Base-by-base conservation (phyloP, 2,888 invertebrate species). In the Pollenia angustigena region DNA sequence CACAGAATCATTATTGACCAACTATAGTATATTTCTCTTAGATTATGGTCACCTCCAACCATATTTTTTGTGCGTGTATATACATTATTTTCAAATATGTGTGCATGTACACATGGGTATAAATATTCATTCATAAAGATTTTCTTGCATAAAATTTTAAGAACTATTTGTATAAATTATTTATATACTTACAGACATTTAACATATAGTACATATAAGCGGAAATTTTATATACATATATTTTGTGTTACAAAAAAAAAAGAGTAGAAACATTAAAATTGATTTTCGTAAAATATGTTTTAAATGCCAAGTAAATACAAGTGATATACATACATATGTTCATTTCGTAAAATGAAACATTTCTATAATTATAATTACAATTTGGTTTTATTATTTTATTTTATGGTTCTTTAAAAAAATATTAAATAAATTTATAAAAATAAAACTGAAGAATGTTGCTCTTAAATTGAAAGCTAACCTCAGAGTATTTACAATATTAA, bases 311-410 rank as follows among this genome's bases (percentile, higher is more conserved):
- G 44, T 23, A 54, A 76, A 64, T 54, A 42, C 11, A 23, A 23
- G 11, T 14, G 12, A 50, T 23, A 0, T 2, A 2, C 8, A 16
- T 52, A 54, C 8, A 16, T 52, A 54, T 76, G 16, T 52, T n/a
- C 16, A n/a, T n/a, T 46, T 54, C 8, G 1, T 18, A 11, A 7
- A 16, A 52, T 44, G 10, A 75, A 23, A 10, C 50, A 18, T 62
- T 62, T 75, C 18, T 62, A 42, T 10, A 50, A 18, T 44, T 54
- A 64, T 64, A 64, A 64, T 64, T 52, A 64, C 42, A 44, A 44
- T 52, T 64, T 62, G 14, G 44, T 18, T 46, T 10, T 50, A 18
- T 18, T 42, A 42, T 18, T 62, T 62, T 50, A 3, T 71, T 62
- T 60, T 10, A 9, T 7, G 2, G 32, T 12, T 32, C 7, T 32